Percentiles rank a stretch among this genome's conserved stretches.
Conservation (phyloP, 2,888 invertebrate genomes). For the Auanema freiburgensis region DNA sequence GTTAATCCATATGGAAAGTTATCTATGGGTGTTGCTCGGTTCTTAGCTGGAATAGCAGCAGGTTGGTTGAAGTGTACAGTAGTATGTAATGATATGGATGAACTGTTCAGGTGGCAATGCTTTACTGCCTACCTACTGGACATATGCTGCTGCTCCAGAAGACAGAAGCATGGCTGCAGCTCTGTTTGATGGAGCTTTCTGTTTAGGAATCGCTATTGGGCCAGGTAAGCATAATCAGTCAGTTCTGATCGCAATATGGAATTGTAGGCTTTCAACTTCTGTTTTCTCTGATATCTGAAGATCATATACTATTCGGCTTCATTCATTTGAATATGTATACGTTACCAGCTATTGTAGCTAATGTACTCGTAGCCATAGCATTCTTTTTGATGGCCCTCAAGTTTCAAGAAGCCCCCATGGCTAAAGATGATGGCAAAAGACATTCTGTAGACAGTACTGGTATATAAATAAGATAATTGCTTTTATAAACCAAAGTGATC, state of each 20-base stretch:
- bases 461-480: background rate
- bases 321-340: conserved; percentile 28
- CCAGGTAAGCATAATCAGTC: conserved; percentile 15
- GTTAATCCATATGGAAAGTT: background rate
- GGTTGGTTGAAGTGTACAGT: conserved; percentile 3
- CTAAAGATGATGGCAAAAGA: conserved; percentile 13
- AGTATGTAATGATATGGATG: background rate
- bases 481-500: background rate
- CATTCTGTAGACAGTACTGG: conserved; percentile 15
- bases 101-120: conserved; percentile 26
- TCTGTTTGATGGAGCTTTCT: conserved; percentile 27
- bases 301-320: conserved; percentile 1
- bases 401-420: conserved; percentile 22
- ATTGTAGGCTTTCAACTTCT: conserved; percentile 24
- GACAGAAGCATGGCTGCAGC: conserved; percentile 27
- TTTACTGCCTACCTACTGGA: conserved; percentile 35
- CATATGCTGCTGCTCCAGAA: conserved; percentile 18
- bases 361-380: conserved; percentile 4
- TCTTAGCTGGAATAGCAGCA: conserved; percentile 17
- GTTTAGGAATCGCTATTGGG: conserved; percentile 25
- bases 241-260: background rate
- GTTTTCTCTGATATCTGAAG: conserved; percentile 19
- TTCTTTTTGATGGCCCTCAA: conserved; percentile 21
- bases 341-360: conserved; percentile 21
- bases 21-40: conserved; percentile 12